A percentile compares a stretch with the other conserved stretches of the same genome.
These are phyloP conservation scores for Sprattus sprattus DNA, from an alignment of 2,113 vertebrate species.

Conservation along the genomic window DNA sequence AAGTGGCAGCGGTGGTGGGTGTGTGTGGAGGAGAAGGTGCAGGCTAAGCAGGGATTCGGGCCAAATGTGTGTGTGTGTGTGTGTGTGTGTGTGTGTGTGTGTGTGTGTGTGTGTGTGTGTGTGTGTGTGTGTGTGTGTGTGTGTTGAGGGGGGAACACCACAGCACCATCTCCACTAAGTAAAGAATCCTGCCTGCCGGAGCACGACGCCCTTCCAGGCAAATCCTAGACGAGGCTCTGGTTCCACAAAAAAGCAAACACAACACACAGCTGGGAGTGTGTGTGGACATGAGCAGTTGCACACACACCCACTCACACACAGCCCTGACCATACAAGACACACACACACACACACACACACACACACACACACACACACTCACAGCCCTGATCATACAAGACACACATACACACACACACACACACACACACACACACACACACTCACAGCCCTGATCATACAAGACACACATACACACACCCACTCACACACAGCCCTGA, in stretches of 20 bases:
- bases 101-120: background rate
- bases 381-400: background rate
- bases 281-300: background rate
- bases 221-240: background rate
- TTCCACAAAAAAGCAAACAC: background rate
- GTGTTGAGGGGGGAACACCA: background rate
- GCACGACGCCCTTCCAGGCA: background rate
- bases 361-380: background rate
- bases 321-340: background rate
- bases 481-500: background rate
- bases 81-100: conserved; percentile 18
- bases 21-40: background rate
- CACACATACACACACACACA: background rate
- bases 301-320: background rate
- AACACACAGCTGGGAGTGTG: background rate
- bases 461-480: background rate
- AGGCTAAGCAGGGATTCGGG: background rate
- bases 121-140: background rate
- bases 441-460: background rate
- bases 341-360: background rate
- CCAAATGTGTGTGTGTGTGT: background rate
- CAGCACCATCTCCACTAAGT: background rate
- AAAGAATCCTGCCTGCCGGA: background rate
- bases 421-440: background rate
- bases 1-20: no score